Percentiles rank a stretch among this genome's conserved stretches.
Conservation (phyloP, 2,888 invertebrate species). For the Leptinotarsa rubiginosa region DNA sequence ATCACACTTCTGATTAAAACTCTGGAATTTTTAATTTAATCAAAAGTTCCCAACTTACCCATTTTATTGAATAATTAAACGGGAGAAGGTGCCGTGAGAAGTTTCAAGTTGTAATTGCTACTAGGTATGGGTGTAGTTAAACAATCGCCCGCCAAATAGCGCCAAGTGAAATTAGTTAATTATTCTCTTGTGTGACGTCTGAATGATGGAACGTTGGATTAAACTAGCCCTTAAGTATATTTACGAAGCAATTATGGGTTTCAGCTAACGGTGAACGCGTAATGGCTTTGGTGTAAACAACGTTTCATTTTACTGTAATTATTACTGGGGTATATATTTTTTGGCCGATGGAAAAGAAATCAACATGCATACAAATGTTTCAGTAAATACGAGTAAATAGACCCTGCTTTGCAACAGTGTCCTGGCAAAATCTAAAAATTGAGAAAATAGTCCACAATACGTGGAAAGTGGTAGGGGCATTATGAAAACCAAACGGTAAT, state of each 20-base stretch:
- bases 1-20: constrained; percentile 51
- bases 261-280: constrained; percentile 30
- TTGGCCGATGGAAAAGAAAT: background rate
- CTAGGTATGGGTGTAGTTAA: constrained; percentile 56
- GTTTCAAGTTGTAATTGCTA: constrained; percentile 55
- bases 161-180: constrained; percentile 57
- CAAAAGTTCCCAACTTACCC: constrained; percentile 51
- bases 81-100: constrained; percentile 49
- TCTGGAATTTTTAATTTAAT: constrained; percentile 56
- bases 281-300: constrained; percentile 24
- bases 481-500: too few relatives aligned
- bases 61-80: constrained; percentile 58
- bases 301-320: background rate
- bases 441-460: too few relatives aligned
- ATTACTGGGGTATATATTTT: background rate
- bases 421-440: too few relatives aligned
- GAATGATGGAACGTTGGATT: constrained; percentile 49
- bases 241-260: constrained; percentile 51
- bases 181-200: constrained; percentile 51
- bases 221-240: constrained; percentile 55
- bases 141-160: constrained; percentile 57
- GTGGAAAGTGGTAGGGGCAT: background rate
- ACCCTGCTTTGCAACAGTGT: too few relatives aligned
- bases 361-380: background rate
- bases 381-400: too few relatives aligned